phyloP scores from a whole-genome alignment of 2,888 invertebrate genomes.

The Calliphora vomitoria region DNA sequence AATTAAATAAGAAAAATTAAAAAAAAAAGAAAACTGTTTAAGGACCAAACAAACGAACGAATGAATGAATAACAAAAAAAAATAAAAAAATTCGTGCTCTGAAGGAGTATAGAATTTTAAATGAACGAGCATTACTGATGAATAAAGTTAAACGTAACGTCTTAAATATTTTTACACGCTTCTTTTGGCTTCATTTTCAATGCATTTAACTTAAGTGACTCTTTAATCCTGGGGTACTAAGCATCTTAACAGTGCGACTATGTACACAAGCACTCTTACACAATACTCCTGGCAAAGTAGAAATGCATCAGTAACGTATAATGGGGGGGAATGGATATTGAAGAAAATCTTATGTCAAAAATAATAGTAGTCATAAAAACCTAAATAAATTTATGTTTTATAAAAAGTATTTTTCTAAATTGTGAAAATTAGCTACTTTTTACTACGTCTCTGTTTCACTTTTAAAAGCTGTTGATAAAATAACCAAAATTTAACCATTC shows the following conservation, averaged over 20 bases:
- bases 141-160: conserved; percentile 58
- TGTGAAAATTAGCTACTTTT: not conserved
- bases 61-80: not conserved
- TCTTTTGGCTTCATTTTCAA: conserved; percentile 82
- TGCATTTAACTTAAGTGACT: conserved; percentile 84
- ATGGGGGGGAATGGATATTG: not conserved
- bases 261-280: conserved; percentile 15
- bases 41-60: conserved; percentile 51
- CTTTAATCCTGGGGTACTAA: conserved; percentile 82
- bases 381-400: not conserved
- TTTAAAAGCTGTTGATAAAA: conserved; percentile 45
- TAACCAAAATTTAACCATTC: conserved; percentile 61
- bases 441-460: conserved; percentile 47
- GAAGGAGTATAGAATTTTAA: conserved; percentile 67
- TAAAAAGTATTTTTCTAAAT: not conserved
- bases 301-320: conserved; percentile 21
- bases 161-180: conserved; percentile 77
- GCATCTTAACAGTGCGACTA: conserved; percentile 78
- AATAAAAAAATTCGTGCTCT: conserved; percentile 19
- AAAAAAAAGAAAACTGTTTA: conserved; percentile 74
- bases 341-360: not conserved
- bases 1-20: conserved; percentile 81
- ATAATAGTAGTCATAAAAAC: too few relatives aligned
- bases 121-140: conserved; percentile 66
- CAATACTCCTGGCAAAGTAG: not conserved